Conservation (phyloP, 92 coral and sea anemone genomes). For the Anthopleura xanthogrammica region DNA sequence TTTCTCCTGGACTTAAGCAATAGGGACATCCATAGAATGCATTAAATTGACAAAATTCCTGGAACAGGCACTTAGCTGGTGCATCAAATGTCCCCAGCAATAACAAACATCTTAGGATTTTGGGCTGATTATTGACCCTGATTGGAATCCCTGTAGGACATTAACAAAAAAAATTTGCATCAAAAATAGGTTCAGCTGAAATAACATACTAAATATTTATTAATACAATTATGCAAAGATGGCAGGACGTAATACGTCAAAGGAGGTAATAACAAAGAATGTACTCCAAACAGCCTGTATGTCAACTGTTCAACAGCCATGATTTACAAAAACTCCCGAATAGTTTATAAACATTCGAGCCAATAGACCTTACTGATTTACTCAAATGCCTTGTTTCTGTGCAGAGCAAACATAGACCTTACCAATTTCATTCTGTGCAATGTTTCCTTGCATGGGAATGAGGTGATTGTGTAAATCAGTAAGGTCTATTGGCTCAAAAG, state of each 20-base stretch:
- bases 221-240: neutral
- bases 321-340: neutral
- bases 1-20: constrained; percentile 57
- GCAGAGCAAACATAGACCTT: neutral
- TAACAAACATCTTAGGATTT: constrained; percentile 44
- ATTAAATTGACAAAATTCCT: constrained; percentile 59
- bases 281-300: neutral
- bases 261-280: neutral
- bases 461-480: constrained; percentile 40
- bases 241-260: neutral
- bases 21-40: constrained; percentile 62
- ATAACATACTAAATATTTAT: neutral
- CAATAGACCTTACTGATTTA: neutral
- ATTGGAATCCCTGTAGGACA: constrained; percentile 25
- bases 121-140: constrained; percentile 8
- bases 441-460: constrained; percentile 1
- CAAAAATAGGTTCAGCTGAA: constrained; percentile 38
- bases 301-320: neutral
- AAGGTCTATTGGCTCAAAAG: constrained; percentile 1
- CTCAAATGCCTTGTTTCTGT: neutral
- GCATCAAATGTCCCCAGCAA: constrained; percentile 71
- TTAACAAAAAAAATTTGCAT: neutral
- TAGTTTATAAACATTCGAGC: too few relatives aligned
- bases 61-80: constrained; percentile 71
- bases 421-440: neutral